phyloP scores from a whole-genome alignment of 2,113 vertebrate species.

The Tyto alba region DNA sequence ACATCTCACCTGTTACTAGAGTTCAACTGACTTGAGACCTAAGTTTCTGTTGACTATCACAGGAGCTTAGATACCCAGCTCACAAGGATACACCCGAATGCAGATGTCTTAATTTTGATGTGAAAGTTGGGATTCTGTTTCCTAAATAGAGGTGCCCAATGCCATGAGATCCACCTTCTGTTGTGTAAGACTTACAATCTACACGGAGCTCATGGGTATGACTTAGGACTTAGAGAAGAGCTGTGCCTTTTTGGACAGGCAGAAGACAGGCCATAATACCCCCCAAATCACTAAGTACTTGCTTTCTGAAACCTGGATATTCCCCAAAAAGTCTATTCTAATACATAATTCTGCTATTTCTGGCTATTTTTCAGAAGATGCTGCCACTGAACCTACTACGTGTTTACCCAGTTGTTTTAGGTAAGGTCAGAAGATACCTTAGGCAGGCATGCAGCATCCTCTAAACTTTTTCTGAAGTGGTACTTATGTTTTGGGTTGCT shows the following conservation, averaged over 20 bases:
- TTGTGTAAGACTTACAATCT: neutral
- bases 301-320: neutral
- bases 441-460: neutral
- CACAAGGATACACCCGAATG: neutral
- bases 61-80: neutral
- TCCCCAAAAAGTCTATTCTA: neutral
- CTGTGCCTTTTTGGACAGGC: neutral
- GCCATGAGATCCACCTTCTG: neutral
- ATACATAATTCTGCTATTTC: neutral
- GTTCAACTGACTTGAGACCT: neutral
- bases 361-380: neutral
- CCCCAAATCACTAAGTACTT: neutral
- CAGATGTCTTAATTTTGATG: neutral
- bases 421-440: neutral
- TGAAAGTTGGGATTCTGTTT: neutral
- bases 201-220: rapidly evolving
- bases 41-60: rapidly evolving
- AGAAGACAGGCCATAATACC: neutral
- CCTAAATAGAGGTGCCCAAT: neutral
- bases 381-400: neutral
- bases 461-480: neutral
- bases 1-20: neutral
- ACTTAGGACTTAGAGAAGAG: neutral
- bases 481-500: neutral
- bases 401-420: neutral